phyloP scores from a whole-genome alignment of 2,888 invertebrate genomes.

The Byasa hedistus region DNA sequence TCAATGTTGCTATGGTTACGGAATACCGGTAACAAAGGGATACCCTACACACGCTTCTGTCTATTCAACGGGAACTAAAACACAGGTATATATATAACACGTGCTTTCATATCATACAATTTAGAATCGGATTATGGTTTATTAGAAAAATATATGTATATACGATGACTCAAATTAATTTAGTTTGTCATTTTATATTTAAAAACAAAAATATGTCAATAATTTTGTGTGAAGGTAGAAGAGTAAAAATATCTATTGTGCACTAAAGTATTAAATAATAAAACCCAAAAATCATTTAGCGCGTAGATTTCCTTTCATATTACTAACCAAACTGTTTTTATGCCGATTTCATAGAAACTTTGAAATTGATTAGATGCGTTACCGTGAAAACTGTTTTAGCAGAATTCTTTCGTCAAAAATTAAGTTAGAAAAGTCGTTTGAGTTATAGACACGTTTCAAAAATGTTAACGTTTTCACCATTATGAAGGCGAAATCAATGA shows the following conservation, averaged over 20 bases:
- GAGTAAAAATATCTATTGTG: neutral
- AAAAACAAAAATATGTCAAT: neutral
- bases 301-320: no score
- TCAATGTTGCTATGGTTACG: slow-evolving; percentile 72
- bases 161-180: no score
- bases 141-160: neutral
- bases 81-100: slow-evolving; percentile 6
- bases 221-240: slow-evolving; percentile 9
- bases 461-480: neutral
- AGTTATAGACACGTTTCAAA: neutral
- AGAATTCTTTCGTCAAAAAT: no score
- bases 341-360: no score
- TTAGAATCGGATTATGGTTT: neutral
- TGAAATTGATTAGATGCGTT: no score
- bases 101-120: neutral
- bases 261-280: neutral
- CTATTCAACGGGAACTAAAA: slow-evolving; percentile 28
- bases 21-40: slow-evolving; percentile 58
- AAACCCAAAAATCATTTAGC: no score
- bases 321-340: no score
- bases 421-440: no score
- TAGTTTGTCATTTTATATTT: no score
- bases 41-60: slow-evolving; percentile 6
- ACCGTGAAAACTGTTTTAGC: no score
- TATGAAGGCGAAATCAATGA: neutral